Evolutionary conservation across 1,140 invertebrate species (phyloP).

Genomic region (Orchestia grillus): DNA sequence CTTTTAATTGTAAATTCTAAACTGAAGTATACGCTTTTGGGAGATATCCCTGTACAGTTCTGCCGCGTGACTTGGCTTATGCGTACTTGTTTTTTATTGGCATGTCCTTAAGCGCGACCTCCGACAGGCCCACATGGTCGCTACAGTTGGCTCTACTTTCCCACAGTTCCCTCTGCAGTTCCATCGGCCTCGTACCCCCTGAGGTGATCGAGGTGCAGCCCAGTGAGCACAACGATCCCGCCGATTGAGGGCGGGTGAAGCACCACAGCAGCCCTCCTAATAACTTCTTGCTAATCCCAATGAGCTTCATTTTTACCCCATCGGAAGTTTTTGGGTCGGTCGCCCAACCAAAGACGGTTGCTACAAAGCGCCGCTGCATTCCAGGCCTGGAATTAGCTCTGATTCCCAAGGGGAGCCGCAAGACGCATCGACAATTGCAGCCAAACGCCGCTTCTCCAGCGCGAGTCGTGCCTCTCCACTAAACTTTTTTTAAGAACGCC

Average conservation of each 20-base stretch:
- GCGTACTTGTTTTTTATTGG: too few relatives aligned
- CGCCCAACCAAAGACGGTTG: slow-evolving; percentile 5
- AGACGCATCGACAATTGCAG: slow-evolving; percentile 47
- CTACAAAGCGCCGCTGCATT: slow-evolving; percentile 36
- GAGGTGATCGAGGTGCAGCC: not conserved
- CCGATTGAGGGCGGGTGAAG: not conserved
- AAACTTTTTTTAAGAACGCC: not conserved
- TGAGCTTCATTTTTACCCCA: slow-evolving; percentile 43
- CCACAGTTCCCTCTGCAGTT: not conserved
- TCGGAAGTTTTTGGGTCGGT: not conserved
- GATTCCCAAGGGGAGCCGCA: slow-evolving; percentile 34
- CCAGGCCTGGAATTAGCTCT: slow-evolving; percentile 46
- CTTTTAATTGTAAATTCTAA: too few relatives aligned
- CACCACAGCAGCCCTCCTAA: slow-evolving; percentile 15
- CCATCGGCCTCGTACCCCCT: not conserved
- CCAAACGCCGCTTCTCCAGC: not conserved
- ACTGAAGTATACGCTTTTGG: too few relatives aligned
- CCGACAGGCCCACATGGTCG: not conserved
- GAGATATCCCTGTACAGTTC: too few relatives aligned
- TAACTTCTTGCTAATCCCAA: slow-evolving; percentile 46
- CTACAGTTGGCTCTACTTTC: not conserved
- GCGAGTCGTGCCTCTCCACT: not conserved
- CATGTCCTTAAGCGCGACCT: too few relatives aligned
- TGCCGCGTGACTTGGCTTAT: too few relatives aligned
- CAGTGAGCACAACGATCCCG: not conserved